phyloP scores from a whole-genome alignment of 2,797 vertebrate genomes.

The Sparus aurata region DNA sequence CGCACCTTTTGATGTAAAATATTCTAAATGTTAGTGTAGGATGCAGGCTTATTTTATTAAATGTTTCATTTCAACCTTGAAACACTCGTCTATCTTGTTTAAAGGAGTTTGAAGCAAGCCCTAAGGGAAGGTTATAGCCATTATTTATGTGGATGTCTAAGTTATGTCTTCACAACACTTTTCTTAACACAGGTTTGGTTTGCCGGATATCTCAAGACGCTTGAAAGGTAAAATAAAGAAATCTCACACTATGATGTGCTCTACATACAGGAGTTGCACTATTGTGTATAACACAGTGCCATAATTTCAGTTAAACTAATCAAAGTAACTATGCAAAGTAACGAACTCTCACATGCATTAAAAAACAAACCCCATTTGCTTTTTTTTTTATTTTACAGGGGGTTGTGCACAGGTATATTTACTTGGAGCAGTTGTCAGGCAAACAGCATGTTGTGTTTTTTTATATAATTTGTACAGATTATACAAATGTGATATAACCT shows the following conservation, averaged over 20 bases:
- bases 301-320: not conserved
- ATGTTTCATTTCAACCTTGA: conserved; percentile 19
- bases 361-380: too few relatives aligned
- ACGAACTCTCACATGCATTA: too few relatives aligned
- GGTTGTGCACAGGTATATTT: too few relatives aligned
- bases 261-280: not conserved
- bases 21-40: conserved; percentile 7
- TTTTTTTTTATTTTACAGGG: too few relatives aligned
- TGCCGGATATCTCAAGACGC: not conserved
- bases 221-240: conserved; percentile 1
- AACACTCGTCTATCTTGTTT: not conserved
- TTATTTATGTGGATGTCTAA: not conserved
- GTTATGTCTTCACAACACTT: conserved; percentile 10
- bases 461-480: too few relatives aligned
- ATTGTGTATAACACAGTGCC: not conserved
- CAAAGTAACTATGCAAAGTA: not conserved
- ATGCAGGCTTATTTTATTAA: not conserved
- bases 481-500: not conserved
- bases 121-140: conserved; percentile 1
- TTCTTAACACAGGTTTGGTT: conserved; percentile 4
- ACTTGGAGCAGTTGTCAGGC: too few relatives aligned
- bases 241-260: not conserved
- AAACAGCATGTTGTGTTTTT: too few relatives aligned
- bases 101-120: conserved; percentile 16
- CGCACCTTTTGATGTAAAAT: conserved; percentile 9